Percentiles rank a stretch among this genome's conserved stretches.
Evolutionary conservation across 2,113 vertebrate species (phyloP).

Genomic region (Nibea albiflora): DNA sequence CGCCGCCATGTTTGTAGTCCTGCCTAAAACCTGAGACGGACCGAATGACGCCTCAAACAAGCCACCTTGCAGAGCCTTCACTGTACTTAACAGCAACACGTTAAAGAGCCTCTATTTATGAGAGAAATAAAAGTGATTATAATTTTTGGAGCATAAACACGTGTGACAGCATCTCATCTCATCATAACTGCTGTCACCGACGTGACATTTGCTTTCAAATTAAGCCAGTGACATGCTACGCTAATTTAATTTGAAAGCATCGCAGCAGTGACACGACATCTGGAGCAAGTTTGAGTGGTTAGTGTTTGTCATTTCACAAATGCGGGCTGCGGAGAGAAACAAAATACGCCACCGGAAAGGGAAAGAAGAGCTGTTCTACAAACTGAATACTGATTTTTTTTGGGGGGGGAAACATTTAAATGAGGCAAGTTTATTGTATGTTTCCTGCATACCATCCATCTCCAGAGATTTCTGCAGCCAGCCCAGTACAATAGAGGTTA

Average conservation of each 20-base stretch:
- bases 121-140: constrained; percentile 1
- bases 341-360: background rate
- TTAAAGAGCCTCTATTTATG: background rate
- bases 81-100: background rate
- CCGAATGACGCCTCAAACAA: too few species aligned
- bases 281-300: background rate
- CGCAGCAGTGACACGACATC: constrained; percentile 27
- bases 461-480: background rate
- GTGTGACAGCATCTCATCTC: constrained; percentile 1
- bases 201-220: constrained; percentile 21
- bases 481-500: background rate
- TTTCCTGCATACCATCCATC: too few species aligned
- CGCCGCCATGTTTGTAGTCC: too few species aligned
- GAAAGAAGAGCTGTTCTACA: background rate
- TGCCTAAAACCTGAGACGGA: too few species aligned
- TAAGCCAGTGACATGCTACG: background rate
- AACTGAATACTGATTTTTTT: background rate
- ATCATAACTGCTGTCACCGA: background rate
- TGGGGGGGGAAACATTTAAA: too few species aligned
- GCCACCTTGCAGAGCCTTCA: background rate
- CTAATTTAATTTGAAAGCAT: constrained; percentile 17
- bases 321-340: background rate
- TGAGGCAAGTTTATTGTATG: background rate
- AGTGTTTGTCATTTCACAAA: constrained; percentile 6
- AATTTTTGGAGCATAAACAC: background rate